Conservation (phyloP, 2,797 vertebrate species). For the Sorex maritimensis region DNA sequence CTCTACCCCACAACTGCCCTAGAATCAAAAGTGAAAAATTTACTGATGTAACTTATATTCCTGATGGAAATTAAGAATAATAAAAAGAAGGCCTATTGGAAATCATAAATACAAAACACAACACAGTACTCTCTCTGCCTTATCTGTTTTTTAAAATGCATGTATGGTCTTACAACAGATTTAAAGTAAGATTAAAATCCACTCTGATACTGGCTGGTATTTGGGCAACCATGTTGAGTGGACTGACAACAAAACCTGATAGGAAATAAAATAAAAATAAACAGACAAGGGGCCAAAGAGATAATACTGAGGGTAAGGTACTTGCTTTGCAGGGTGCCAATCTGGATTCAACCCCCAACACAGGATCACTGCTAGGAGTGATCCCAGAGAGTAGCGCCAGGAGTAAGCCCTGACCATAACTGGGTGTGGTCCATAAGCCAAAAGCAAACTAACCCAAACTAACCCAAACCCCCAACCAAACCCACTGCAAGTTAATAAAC, state of each 20-base stretch:
- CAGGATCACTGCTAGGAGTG: no score
- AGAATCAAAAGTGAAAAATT: slow-evolving; percentile 15
- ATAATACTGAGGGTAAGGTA: no score
- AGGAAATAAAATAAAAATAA: background rate
- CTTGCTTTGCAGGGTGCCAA: no score
- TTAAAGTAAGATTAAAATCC: slow-evolving; percentile 17
- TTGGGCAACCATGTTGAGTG: slow-evolving; percentile 39
- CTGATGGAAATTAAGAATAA: slow-evolving; percentile 5
- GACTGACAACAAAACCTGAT: slow-evolving; percentile 37
- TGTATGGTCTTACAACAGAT: background rate
- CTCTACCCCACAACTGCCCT: background rate
- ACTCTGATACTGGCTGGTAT: background rate
- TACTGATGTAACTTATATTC: background rate
- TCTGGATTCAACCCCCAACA: no score
- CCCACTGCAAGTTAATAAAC: no score
- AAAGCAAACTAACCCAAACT: no score
- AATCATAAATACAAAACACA: slow-evolving; percentile 8
- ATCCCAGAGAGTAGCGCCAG: no score
- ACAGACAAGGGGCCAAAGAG: no score
- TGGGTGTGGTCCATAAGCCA: no score
- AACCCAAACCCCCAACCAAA: no score
- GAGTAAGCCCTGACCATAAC: no score
- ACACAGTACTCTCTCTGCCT: background rate
- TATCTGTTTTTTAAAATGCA: background rate
- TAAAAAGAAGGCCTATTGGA: background rate